A percentile compares a stretch with the other conserved stretches of the same genome.
phyloP scores from a whole-genome alignment of 2,888 invertebrate species.

The Drosophila seclusa region DNA sequence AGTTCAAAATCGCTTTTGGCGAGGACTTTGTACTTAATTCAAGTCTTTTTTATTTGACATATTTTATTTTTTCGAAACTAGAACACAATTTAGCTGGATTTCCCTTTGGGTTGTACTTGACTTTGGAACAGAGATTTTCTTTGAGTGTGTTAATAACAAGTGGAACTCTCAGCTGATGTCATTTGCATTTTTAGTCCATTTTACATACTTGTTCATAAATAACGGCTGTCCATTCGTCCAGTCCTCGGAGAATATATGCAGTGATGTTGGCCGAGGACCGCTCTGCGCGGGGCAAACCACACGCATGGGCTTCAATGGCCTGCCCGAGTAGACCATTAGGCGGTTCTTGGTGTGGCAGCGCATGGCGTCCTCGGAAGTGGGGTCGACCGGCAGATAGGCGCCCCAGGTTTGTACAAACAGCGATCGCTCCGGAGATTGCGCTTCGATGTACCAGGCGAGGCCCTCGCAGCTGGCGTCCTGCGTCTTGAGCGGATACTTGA shows the following conservation, averaged over 20 bases:
- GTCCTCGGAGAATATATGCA: slow-evolving; percentile 92
- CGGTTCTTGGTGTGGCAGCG: slow-evolving; percentile 92
- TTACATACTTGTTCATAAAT: slow-evolving; percentile 84
- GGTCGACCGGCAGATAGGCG: slow-evolving; percentile 89
- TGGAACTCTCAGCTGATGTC: neutral
- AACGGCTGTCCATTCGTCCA: slow-evolving; percentile 86
- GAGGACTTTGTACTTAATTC: neutral
- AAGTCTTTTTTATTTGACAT: neutral
- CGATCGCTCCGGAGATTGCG: slow-evolving; percentile 91
- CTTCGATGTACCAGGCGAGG: slow-evolving; percentile 91
- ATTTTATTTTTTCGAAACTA: neutral
- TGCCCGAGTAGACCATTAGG: slow-evolving; percentile 92
- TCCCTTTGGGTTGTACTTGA: neutral
- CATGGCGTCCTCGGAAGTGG: slow-evolving; percentile 87
- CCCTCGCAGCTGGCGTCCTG: slow-evolving; percentile 85
- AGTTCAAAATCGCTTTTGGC: too few relatives aligned
- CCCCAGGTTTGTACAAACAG: slow-evolving; percentile 94
- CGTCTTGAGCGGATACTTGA: slow-evolving; percentile 88
- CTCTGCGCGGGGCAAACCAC: slow-evolving; percentile 91
- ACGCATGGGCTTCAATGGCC: slow-evolving; percentile 86
- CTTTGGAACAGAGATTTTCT: neutral
- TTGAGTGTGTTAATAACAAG: neutral
- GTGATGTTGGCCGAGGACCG: slow-evolving; percentile 88
- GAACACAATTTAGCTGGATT: neutral
- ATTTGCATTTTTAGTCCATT: neutral